Evolutionary conservation across 2,113 vertebrate species (phyloP).

Genomic region (Scolopax mira): DNA sequence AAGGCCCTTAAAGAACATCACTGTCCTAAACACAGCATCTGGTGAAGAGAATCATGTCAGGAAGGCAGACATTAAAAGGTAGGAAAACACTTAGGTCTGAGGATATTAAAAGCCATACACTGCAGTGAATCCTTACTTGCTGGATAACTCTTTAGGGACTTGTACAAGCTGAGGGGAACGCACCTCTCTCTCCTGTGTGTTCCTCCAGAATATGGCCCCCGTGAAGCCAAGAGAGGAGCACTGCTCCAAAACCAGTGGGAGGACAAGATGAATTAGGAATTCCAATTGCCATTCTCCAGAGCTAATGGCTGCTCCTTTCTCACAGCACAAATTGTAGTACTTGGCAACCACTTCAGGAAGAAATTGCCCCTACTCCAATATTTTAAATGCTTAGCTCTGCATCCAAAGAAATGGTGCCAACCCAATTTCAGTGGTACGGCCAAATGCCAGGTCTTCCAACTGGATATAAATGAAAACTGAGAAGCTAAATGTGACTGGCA

Average conservation of each 20-base stretch:
- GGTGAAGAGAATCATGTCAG: neutral
- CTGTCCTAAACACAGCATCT: neutral
- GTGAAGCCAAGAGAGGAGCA: neutral
- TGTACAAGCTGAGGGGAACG: neutral
- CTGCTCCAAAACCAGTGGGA: neutral
- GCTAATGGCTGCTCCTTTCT: neutral
- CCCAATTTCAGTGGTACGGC: neutral
- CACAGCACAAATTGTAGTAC: neutral
- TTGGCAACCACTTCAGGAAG: neutral
- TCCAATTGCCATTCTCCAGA: neutral
- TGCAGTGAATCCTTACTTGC: neutral
- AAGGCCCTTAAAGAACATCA: neutral
- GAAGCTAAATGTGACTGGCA: conserved; percentile 22
- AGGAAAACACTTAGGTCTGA: neutral
- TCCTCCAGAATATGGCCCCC: neutral
- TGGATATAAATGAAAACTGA: neutral
- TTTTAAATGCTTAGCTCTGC: conserved; percentile 9
- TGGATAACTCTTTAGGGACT: neutral
- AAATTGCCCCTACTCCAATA: neutral
- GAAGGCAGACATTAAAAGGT: neutral
- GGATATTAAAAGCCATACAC: neutral
- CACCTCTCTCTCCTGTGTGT: neutral
- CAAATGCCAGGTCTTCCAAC: neutral
- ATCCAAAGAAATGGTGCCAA: conserved; percentile 10
- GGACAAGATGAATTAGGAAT: neutral